Conservation (phyloP, 2,797 vertebrate species). For the Crocidura indochinensis region DNA sequence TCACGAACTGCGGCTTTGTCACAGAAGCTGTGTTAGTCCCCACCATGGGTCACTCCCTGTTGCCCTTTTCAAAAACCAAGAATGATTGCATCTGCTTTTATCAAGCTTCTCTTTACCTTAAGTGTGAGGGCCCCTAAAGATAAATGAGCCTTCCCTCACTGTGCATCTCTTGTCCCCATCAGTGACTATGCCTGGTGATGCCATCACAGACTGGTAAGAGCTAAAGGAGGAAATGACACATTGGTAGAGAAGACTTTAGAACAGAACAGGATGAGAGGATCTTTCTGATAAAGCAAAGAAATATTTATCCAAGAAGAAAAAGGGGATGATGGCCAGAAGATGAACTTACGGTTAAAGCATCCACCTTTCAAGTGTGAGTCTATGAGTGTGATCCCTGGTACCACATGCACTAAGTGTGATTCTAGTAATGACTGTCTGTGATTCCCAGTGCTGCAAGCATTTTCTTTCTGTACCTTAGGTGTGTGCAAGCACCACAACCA, state of each 20-base stretch:
- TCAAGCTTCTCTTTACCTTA: rapidly evolving
- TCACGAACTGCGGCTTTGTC: not conserved
- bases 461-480: too few species aligned
- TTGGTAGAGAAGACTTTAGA: not conserved
- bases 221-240: not conserved
- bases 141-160: not conserved
- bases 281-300: not conserved
- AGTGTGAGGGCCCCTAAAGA: not conserved
- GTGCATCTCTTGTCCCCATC: not conserved
- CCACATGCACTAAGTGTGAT: too few species aligned
- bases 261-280: not conserved
- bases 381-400: too few species aligned
- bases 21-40: not conserved
- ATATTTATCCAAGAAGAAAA: not conserved
- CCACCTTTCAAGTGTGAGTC: too few species aligned
- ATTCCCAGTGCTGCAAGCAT: too few species aligned
- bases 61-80: not conserved
- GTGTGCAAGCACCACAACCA: too few species aligned
- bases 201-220: not conserved
- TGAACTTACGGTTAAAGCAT: too few species aligned
- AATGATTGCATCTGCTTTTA: not conserved
- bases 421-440: too few species aligned
- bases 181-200: not conserved
- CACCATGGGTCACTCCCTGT: constrained; percentile 8
- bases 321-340: too few species aligned